Evolutionary conservation across 2,113 vertebrate species (phyloP).

Genomic region (Pseudorhombus dupliciocellatus): DNA sequence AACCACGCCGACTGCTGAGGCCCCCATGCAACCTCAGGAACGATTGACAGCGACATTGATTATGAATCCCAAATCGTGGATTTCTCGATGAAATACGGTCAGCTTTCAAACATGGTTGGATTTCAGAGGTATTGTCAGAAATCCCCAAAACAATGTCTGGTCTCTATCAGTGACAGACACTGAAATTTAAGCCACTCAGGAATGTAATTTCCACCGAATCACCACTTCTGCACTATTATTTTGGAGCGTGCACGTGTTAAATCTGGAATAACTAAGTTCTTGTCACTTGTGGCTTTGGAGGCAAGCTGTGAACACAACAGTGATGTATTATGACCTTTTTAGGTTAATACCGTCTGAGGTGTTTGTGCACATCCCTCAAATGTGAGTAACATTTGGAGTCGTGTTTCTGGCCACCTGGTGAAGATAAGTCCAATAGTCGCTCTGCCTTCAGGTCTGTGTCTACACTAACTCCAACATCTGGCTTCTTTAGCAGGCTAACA

Average conservation of each 20-base stretch:
- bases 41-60: constrained; percentile 58
- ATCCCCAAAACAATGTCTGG: constrained; percentile 62
- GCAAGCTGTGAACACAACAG: constrained; percentile 4
- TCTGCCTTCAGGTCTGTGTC: neutral
- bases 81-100: constrained; percentile 57
- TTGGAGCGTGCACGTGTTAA: constrained; percentile 8
- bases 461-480: neutral
- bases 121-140: constrained; percentile 50
- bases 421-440: neutral
- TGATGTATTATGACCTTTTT: neutral
- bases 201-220: constrained; percentile 41
- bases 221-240: constrained; percentile 7
- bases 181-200: constrained; percentile 46
- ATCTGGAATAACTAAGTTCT: neutral
- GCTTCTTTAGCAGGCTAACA: neutral
- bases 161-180: constrained; percentile 60
- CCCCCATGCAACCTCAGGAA: constrained; percentile 30
- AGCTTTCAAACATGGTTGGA: constrained; percentile 60
- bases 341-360: neutral
- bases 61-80: constrained; percentile 53
- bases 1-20: constrained; percentile 71
- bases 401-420: neutral
- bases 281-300: neutral
- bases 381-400: neutral
- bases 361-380: neutral